Conservation (phyloP, 2,888 invertebrate genomes). For the Rhodophaea formosa region DNA sequence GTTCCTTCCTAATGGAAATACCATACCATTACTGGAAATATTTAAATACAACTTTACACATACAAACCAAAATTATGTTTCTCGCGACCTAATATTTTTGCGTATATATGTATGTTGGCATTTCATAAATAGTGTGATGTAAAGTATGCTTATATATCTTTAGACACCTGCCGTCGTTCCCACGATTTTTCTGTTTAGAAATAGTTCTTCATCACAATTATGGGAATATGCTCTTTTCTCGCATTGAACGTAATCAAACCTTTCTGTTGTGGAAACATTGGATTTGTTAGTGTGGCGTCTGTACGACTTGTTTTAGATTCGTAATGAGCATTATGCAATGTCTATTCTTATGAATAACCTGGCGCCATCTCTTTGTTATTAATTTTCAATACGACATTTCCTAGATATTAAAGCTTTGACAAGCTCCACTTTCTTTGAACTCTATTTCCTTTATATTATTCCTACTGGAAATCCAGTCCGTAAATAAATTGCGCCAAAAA, state of each 20-base stretch:
- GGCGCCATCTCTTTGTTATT: constrained; percentile 7
- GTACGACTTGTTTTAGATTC: not conserved
- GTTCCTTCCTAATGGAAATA: too few relatives aligned
- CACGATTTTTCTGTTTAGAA: constrained; percentile 60
- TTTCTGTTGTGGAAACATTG: constrained; percentile 30
- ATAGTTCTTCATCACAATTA: constrained; percentile 49
- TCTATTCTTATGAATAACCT: constrained; percentile 1
- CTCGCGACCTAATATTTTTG: too few relatives aligned
- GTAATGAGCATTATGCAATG: constrained; percentile 7
- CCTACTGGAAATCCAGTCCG: too few relatives aligned
- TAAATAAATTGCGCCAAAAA: too few relatives aligned
- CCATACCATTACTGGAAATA: too few relatives aligned
- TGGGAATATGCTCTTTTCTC: constrained; percentile 53
- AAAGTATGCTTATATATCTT: constrained; percentile 8
- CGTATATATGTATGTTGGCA: too few relatives aligned
- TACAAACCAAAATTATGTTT: too few relatives aligned
- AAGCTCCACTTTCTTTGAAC: too few relatives aligned
- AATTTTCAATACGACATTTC: not conserved
- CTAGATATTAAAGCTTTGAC: too few relatives aligned
- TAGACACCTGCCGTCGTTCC: constrained; percentile 64
- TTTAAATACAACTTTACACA: too few relatives aligned
- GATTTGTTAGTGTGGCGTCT: not conserved
- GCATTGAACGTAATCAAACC: constrained; percentile 34
- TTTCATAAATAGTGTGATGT: not conserved
- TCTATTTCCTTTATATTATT: too few relatives aligned